Base-by-base conservation (phyloP, 2,797 vertebrate species). In the Dromococcyx pavoninus region DNA sequence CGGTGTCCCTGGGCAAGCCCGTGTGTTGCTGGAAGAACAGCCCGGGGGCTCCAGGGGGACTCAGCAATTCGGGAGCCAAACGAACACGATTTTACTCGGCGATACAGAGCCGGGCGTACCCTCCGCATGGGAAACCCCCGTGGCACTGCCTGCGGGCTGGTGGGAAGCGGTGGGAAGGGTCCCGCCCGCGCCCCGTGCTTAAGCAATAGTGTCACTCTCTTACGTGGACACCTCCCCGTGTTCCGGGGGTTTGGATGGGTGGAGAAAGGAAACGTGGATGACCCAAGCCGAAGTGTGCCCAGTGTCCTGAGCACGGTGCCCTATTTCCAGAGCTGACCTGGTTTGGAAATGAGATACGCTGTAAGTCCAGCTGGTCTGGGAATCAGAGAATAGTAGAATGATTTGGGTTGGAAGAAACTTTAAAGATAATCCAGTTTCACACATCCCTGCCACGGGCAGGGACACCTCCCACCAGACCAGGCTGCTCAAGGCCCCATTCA, bases 311-410 rank as follows among this genome's bases (percentile, higher is more conserved):
- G 17, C 18, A n/a, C 7, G 8, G 15, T 65, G 56, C 2, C 35
- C 43, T 43, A 2, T 61, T 43, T 19, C 17, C 69, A 65, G 60
- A 4, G 3, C 23, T 32, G 30, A 44, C 17, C 12, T 39, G 39
- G n/a, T 27, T 13, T 81, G 7, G 3, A 11, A n/a, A 25, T 37
- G 62, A 0, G 4, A 24, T 35, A 8, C 1, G n/a, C 8, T 2
- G n/a, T n/a, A 62, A 67, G 22, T 12, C 4, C 0, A 3, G 6
- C 39, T 48, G n/a, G 25, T 23, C 35, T 51, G 41, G 25, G 60
- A 53, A 41, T 41, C 39, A 41, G 14, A 41, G 39, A 48, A 41
- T 41, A 39, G 41, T 14, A 41, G 39, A 41, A 14, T 41, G 39
- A 39, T 41, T 41, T 41, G 39, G 39, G 14, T 41, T 41, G 39